Percentiles rank a stretch among this genome's conserved stretches.
Evolutionary conservation across 2,113 vertebrate species (phyloP).

Genomic region (Oceanites oceanicus): DNA sequence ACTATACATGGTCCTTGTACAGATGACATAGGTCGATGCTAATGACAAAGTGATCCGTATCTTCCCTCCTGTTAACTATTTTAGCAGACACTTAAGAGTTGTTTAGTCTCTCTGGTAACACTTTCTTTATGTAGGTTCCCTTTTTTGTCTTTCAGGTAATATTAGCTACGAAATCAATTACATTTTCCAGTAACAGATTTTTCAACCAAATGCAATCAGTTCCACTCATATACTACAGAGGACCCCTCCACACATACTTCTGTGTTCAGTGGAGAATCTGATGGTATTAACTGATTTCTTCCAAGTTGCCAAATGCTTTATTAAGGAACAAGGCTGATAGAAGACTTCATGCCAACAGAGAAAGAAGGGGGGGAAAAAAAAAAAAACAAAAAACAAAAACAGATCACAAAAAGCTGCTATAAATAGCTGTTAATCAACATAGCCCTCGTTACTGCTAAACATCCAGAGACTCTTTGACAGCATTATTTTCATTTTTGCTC

Average conservation of each 20-base stretch:
- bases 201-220: background rate
- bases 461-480: background rate
- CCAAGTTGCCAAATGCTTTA: background rate
- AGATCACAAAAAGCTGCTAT: background rate
- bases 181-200: background rate
- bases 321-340: background rate
- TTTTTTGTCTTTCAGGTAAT: background rate
- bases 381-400: background rate
- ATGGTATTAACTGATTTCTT: background rate
- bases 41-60: background rate
- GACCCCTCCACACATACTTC: background rate
- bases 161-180: background rate
- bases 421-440: constrained; percentile 26
- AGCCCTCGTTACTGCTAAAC: background rate
- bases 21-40: background rate
- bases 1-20: background rate
- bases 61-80: background rate
- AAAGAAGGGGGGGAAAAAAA: background rate
- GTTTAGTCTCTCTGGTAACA: background rate
- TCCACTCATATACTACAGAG: background rate
- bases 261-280: background rate
- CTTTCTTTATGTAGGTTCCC: background rate
- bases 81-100: background rate
- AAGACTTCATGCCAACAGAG: background rate
- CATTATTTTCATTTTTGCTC: background rate